These are phyloP conservation scores for Erpetoichthys calabaricus DNA, from an alignment of 2,797 vertebrate genomes.

Conservation along the genomic window DNA sequence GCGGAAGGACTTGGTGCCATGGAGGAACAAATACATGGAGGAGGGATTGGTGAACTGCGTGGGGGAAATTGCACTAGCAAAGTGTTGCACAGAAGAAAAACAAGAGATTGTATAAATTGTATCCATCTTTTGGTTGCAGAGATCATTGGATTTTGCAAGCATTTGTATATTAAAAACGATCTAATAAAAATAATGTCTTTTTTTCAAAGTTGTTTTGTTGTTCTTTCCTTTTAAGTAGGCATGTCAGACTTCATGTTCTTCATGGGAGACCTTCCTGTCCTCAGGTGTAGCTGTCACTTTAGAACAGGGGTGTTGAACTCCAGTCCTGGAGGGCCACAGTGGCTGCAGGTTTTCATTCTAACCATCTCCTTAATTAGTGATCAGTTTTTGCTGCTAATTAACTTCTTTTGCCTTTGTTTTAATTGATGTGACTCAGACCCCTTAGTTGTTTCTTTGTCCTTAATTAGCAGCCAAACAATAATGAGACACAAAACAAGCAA, in stretches of 20 bases:
- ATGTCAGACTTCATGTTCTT: no score
- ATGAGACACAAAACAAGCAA: no score
- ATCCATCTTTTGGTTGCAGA: conserved; percentile 26
- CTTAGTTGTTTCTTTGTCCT: no score
- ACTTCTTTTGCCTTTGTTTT: no score
- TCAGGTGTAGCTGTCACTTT: not conserved
- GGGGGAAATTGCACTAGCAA: conserved; percentile 33
- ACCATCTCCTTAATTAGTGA: no score
- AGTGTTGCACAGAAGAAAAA: conserved; percentile 27
- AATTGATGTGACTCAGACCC: no score
- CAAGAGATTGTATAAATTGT: conserved; percentile 10
- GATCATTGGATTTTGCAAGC: conserved; percentile 38
- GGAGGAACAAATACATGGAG: conserved; percentile 16
- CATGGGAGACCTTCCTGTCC: conserved; percentile 14
- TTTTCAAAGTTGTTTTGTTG: conserved; percentile 25
- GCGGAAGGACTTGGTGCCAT: not conserved
- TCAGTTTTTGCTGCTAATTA: no score
- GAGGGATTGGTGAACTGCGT: conserved; percentile 19
- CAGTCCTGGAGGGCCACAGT: no score
- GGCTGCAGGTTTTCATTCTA: no score
- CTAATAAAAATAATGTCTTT: conserved; percentile 48
- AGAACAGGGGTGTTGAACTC: no score
- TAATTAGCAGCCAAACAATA: no score
- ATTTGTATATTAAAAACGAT: conserved; percentile 46
- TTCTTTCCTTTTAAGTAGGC: no score